phyloP scores from a whole-genome alignment of 2,888 invertebrate genomes.

The Aphodius granarius region DNA sequence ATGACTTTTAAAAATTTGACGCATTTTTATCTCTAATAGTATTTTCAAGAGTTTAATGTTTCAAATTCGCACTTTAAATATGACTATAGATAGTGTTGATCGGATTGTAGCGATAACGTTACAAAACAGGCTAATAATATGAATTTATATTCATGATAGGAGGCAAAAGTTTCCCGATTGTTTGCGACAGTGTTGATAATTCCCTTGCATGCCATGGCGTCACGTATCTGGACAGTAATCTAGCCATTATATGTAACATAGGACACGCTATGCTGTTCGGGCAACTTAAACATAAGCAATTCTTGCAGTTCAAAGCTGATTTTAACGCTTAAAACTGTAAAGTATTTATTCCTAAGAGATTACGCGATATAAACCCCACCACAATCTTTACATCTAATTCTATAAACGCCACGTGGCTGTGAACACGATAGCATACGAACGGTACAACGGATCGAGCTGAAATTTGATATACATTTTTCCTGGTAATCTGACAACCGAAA shows the following conservation, averaged over 20 bases:
- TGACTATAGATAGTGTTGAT: neutral
- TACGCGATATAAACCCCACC: no score
- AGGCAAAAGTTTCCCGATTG: neutral
- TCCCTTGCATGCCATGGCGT: neutral
- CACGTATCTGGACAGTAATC: neutral
- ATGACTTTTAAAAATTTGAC: neutral
- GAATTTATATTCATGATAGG: neutral
- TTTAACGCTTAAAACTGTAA: no score
- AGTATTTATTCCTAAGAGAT: no score
- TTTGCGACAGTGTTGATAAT: neutral
- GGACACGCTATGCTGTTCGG: neutral
- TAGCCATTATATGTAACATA: neutral
- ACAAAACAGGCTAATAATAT: neutral
- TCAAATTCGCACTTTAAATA: no score
- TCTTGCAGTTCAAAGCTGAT: neutral
- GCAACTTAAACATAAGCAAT: neutral
- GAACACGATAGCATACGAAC: no score
- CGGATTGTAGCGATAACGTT: neutral
- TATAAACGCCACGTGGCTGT: no score
- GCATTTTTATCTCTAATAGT: no score
- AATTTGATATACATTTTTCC: no score
- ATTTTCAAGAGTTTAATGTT: neutral
- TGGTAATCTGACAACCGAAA: no score
- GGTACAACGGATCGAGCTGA: no score
- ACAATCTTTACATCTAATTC: no score